Evolutionary conservation across 2,888 invertebrate species (phyloP).

Genomic region (Brachycybe producta): DNA sequence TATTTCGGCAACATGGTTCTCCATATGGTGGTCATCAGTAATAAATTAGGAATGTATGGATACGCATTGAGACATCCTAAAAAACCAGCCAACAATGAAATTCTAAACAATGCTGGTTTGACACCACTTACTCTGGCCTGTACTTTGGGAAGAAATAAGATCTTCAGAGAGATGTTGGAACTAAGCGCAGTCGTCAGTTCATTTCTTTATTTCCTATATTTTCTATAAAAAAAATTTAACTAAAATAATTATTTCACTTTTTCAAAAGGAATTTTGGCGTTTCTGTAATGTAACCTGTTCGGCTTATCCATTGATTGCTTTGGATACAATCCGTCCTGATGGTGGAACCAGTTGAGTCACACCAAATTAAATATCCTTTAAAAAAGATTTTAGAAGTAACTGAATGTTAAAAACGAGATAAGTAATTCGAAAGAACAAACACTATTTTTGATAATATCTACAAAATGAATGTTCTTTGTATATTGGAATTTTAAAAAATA

Average conservation of each 20-base stretch:
- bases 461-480: slow-evolving; percentile 22
- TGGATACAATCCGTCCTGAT: slow-evolving; percentile 88
- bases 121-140: slow-evolving; percentile 94
- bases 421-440: too few relatives aligned
- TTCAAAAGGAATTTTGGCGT: slow-evolving; percentile 81
- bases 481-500: too few relatives aligned
- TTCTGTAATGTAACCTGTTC: slow-evolving; percentile 98
- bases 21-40: slow-evolving; percentile 98
- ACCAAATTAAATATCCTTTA: slow-evolving; percentile 5
- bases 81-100: slow-evolving; percentile 80
- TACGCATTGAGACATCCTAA: slow-evolving; percentile 92
- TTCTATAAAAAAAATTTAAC: background rate
- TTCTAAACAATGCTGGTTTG: slow-evolving; percentile 74
- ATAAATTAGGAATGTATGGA: slow-evolving; percentile 96
- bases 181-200: slow-evolving; percentile 42
- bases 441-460: slow-evolving; percentile 9
- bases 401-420: too few relatives aligned
- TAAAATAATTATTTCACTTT: background rate
- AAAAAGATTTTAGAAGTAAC: too few relatives aligned
- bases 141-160: slow-evolving; percentile 86
- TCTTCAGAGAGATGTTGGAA: slow-evolving; percentile 96
- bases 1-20: slow-evolving; percentile 95
- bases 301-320: slow-evolving; percentile 87
- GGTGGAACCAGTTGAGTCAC: slow-evolving; percentile 74
- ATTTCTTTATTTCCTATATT: background rate